Evolutionary conservation across 2,797 vertebrate species (phyloP).

Genomic region (Vultur gryphus): DNA sequence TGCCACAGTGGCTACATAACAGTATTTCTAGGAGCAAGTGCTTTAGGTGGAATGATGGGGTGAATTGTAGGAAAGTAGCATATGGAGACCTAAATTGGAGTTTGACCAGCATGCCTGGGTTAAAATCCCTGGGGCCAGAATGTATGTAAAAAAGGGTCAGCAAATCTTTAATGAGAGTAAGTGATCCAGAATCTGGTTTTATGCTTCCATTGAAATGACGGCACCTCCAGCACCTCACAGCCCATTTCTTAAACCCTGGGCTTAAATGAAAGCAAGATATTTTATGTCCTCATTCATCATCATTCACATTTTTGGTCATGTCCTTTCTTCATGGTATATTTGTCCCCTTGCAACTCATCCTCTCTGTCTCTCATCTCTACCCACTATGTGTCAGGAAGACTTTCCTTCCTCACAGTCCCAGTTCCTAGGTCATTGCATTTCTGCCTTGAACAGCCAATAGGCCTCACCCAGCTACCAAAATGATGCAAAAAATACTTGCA

Average conservation of each 20-base stretch:
- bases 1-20: not conserved
- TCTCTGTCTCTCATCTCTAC: not conserved
- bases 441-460: not conserved
- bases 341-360: not conserved
- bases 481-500: not conserved
- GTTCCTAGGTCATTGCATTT: not conserved
- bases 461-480: not conserved
- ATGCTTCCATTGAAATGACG: not conserved
- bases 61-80: not conserved
- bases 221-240: not conserved
- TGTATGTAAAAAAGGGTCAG: not conserved
- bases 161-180: not conserved
- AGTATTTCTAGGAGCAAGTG: not conserved
- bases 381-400: not conserved
- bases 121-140: not conserved
- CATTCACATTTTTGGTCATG: not conserved
- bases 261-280: not conserved
- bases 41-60: not conserved
- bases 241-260: not conserved
- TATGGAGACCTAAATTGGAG: not conserved
- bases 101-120: not conserved
- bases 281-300: not conserved
- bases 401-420: not conserved
- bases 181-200: not conserved
- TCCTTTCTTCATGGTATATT: not conserved